Base-by-base conservation (phyloP, 2,888 invertebrate species). In the Podotricha telesiphe region DNA sequence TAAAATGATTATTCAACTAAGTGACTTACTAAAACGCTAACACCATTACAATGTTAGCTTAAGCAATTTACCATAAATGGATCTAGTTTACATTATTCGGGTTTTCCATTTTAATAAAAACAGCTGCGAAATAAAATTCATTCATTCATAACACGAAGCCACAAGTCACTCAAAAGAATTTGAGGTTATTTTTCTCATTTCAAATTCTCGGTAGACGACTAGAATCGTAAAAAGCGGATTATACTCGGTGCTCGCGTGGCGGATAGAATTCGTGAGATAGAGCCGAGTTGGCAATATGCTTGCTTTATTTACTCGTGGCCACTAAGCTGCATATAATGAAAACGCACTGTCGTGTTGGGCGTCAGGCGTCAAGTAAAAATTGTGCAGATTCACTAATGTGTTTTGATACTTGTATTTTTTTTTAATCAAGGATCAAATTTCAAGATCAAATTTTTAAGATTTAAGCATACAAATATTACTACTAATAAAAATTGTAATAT, bases 261-360 rank as follows among this genome's bases (percentile, higher is more conserved):
- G 86, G 86, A 86, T 87, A 88, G 88, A 88, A 91, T 89, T 87
- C 85, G 88, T 85, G 87, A 84, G 85, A 87, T 87, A 88, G 87
- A 87, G 82, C 85, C 84, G 85, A 84, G 84, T 85, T 83, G 86
- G 91, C 89, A 92, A 93, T 91, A 92, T 89, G 88, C 88, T 82
- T 86, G 85, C 84, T 89, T 91, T 93, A 91, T 92, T 93, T 93
- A 89, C 90, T 85, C 83, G 78, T 81, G 83, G 83, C 86, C 85
- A 81, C 90, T 93, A 92, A 93, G 93, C 93, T 92, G 92, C 92
- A 92, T 91, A 92, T 93, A 93, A 93, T 93, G 92, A 93, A 91
- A 92, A 92, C 91, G 91, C 91, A 92, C 87, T 89, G 91, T 88
- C 90, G 88, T 86, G 83, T 84, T 82, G 86, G 89, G 87, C 88